Percentiles rank a stretch among this genome's conserved stretches.
Conservation (phyloP, 2,113 vertebrate genomes). For the Neotoma lepida region DNA sequence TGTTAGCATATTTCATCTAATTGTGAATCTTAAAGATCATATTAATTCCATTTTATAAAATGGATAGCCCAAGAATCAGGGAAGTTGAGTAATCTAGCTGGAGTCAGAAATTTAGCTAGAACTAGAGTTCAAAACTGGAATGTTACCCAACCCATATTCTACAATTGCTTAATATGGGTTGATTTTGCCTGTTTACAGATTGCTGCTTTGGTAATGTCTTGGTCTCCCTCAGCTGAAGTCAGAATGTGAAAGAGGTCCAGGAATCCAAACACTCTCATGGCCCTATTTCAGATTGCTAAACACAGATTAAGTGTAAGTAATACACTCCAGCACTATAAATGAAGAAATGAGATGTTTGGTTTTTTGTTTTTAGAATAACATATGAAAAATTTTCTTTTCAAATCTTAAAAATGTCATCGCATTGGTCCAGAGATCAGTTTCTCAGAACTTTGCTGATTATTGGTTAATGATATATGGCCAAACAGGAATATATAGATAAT, state of each 20-base stretch:
- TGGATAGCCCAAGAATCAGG: neutral
- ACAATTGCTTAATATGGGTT: constrained; percentile 70
- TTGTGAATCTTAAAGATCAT: constrained; percentile 28
- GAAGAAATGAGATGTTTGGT: constrained; percentile 59
- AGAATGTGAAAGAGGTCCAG: constrained; percentile 65
- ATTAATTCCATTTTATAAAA: constrained; percentile 46
- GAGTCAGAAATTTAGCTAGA: constrained; percentile 50
- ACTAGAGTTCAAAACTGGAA: constrained; percentile 53
- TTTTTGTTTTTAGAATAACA: constrained; percentile 61
- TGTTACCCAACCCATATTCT: constrained; percentile 50
- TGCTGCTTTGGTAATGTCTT: constrained; percentile 61
- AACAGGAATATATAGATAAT: constrained; percentile 43
- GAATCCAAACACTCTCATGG: constrained; percentile 66
- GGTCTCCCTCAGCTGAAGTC: constrained; percentile 70
- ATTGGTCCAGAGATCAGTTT: constrained; percentile 52
- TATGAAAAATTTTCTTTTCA: constrained; percentile 39
- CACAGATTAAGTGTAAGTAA: constrained; percentile 76
- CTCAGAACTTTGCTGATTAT: constrained; percentile 41
- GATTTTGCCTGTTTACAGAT: constrained; percentile 63
- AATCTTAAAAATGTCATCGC: constrained; percentile 55
- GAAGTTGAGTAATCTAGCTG: constrained; percentile 49
- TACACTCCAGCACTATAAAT: constrained; percentile 42
- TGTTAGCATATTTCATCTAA: constrained; percentile 46
- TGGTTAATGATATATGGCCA: constrained; percentile 27
- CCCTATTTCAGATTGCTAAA: constrained; percentile 72